Conservation (phyloP, 1,140 invertebrate genomes). For the Thaumetopoea pityocampa region DNA sequence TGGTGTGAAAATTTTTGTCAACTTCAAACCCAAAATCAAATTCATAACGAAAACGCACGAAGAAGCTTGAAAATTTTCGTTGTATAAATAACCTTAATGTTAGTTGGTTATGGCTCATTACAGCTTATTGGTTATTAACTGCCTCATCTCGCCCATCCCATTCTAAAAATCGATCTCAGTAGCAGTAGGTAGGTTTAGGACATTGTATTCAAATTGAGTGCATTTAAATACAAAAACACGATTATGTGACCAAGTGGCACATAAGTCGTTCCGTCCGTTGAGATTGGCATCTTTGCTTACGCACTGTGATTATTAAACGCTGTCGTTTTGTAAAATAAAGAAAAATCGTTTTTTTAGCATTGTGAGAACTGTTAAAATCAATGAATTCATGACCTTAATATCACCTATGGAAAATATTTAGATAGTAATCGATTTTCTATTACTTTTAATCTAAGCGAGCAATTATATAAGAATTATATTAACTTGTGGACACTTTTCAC, state of each 20-base stretch:
- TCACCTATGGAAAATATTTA: too few species aligned
- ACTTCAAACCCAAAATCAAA: constrained; percentile 4
- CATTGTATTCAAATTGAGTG: constrained; percentile 70
- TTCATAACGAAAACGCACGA: constrained; percentile 2
- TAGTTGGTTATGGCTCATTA: constrained; percentile 2
- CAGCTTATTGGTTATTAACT: constrained; percentile 13
- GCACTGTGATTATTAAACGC: constrained; percentile 27
- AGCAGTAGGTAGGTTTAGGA: constrained; percentile 39
- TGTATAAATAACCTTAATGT: not conserved
- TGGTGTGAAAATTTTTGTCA: constrained; percentile 37
- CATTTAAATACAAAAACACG: constrained; percentile 73
- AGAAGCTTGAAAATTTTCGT: not conserved
- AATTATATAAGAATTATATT: too few species aligned
- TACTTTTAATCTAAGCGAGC: too few species aligned
- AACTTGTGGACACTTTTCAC: too few species aligned
- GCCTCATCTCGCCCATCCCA: constrained; percentile 49
- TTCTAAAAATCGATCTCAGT: constrained; percentile 56
- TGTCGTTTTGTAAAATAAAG: constrained; percentile 24
- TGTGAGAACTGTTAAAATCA: too few species aligned
- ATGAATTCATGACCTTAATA: too few species aligned
- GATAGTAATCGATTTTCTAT: too few species aligned
- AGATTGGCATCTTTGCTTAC: constrained; percentile 52
- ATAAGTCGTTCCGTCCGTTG: constrained; percentile 51
- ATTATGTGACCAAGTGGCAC: constrained; percentile 62
- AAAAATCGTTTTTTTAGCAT: too few species aligned